Percentiles rank a stretch among this genome's conserved stretches.
Evolutionary conservation across 2,888 invertebrate species (phyloP).

Genomic region (Sinotaia quadrata): DNA sequence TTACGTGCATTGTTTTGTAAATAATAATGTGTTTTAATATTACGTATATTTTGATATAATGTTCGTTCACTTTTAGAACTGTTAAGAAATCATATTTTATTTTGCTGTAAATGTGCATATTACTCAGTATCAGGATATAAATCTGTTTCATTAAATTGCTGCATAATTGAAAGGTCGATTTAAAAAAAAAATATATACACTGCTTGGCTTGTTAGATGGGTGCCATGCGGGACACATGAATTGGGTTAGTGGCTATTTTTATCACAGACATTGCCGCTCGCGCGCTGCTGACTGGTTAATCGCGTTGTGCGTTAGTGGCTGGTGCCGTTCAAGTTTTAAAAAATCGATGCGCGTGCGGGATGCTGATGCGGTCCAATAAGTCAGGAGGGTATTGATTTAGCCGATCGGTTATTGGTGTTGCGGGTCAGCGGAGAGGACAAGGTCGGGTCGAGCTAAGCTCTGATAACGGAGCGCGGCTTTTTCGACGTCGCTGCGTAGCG

Average conservation of each 20-base stretch:
- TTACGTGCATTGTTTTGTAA: too few species aligned
- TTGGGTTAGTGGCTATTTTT: conserved; percentile 24
- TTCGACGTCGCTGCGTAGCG: neutral
- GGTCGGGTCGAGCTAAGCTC: conserved; percentile 21
- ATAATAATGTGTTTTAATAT: too few species aligned
- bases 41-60: too few species aligned
- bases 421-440: conserved; percentile 24
- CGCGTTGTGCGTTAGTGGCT: conserved; percentile 11
- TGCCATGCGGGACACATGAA: conserved; percentile 6
- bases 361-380: conserved; percentile 25
- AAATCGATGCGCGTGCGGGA: conserved; percentile 7
- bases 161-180: too few species aligned
- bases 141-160: too few species aligned
- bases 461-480: too few species aligned
- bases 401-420: conserved; percentile 31
- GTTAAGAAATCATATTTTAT: too few species aligned
- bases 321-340: neutral
- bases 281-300: neutral
- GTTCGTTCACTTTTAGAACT: too few species aligned
- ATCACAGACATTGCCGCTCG: neutral
- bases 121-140: too few species aligned
- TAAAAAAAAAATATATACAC: too few species aligned
- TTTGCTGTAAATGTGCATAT: too few species aligned
- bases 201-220: too few species aligned
- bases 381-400: conserved; percentile 10